phyloP scores from a whole-genome alignment of 1,140 invertebrate genomes.

The Neuroterus valhalla region DNA sequence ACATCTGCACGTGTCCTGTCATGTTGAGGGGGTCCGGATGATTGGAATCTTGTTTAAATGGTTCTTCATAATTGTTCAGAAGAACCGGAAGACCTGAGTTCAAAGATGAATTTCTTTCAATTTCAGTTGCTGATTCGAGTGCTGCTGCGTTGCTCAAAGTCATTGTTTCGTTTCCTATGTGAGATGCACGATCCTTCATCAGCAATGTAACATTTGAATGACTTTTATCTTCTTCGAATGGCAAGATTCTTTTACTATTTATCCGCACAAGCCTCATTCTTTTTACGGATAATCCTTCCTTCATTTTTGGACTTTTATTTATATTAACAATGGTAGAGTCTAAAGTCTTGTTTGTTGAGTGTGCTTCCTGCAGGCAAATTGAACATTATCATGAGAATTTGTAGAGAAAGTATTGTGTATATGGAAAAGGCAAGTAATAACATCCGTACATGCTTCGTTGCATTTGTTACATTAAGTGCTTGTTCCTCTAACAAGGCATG shows the following conservation, averaged over 20 bases:
- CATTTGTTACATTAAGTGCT: background rate
- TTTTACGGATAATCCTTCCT: conserved; percentile 36
- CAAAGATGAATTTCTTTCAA: no score
- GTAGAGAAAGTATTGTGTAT: conserved; percentile 26
- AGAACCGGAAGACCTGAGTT: no score
- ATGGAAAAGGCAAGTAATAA: conserved; percentile 32
- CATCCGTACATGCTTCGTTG: background rate
- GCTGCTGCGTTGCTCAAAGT: no score
- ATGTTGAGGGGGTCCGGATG: conserved; percentile 33
- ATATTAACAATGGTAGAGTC: background rate
- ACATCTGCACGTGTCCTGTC: no score
- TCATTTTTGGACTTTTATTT: background rate
- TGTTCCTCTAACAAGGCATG: background rate
- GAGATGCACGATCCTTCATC: no score
- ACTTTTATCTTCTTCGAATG: no score
- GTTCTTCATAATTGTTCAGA: no score
- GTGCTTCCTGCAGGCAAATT: background rate
- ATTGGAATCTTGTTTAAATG: conserved; percentile 24
- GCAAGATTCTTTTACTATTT: conserved; percentile 46
- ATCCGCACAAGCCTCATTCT: conserved; percentile 50
- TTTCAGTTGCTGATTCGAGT: no score
- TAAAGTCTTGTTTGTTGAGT: background rate
- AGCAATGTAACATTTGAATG: no score
- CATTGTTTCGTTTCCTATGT: no score
- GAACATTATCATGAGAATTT: background rate